phyloP scores from a whole-genome alignment of 2,888 invertebrate species.

The Scaptomyza polygonia region DNA sequence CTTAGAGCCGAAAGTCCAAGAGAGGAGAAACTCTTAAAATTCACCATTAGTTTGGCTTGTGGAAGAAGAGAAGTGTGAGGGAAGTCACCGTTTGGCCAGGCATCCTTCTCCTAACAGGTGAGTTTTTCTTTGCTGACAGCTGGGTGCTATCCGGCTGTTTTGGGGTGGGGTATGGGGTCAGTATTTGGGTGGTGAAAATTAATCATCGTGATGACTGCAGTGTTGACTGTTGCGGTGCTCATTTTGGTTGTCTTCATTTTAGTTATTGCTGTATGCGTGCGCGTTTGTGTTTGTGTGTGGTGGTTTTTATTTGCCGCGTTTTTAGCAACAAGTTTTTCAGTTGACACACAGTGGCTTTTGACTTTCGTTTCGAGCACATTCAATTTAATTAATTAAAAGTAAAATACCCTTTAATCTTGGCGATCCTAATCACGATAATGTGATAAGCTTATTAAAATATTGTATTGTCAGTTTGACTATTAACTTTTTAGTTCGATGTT shows the following conservation, averaged over 20 bases:
- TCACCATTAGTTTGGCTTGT: constrained; percentile 59
- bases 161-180: constrained; percentile 5
- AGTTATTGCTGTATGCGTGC: constrained; percentile 2
- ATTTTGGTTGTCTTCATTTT: constrained; percentile 42
- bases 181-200: constrained; percentile 54
- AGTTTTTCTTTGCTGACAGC: constrained; percentile 48
- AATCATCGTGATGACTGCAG: constrained; percentile 70
- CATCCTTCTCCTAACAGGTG: constrained; percentile 76
- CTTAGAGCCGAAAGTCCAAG: constrained; percentile 42
- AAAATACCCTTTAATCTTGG: no score
- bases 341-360: constrained; percentile 28
- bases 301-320: constrained; percentile 59
- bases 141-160: constrained; percentile 12
- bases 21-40: constrained; percentile 25
- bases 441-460: no score
- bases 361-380: neutral
- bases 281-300: neutral
- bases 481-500: no score
- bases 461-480: no score
- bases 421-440: no score
- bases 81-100: constrained; percentile 27
- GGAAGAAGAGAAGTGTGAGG: neutral
- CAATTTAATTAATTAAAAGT: no score
- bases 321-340: constrained; percentile 70
- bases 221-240: constrained; percentile 71